Percentiles rank a stretch among this genome's conserved stretches.
These are phyloP conservation scores for Myiotriccus ornatus DNA, from an alignment of 2,797 vertebrate species.

Conservation along the genomic window DNA sequence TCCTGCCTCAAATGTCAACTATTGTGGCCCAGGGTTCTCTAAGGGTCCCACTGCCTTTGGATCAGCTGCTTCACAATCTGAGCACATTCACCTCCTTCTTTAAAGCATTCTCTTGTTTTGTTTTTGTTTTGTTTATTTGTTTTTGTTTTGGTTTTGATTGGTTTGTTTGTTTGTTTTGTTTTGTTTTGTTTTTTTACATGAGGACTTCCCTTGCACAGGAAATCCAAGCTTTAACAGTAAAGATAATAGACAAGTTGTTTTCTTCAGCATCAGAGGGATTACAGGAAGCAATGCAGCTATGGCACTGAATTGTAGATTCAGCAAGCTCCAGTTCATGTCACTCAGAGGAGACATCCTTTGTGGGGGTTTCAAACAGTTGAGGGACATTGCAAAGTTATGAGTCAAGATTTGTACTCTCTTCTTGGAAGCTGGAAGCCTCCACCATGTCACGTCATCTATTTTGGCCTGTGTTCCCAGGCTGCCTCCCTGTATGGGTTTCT, in stretches of 20 bases:
- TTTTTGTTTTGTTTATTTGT: background rate
- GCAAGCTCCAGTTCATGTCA: background rate
- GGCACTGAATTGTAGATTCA: background rate
- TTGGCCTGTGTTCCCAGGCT: background rate
- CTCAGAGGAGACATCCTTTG: background rate
- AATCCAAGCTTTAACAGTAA: conserved; percentile 45
- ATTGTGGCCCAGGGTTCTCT: conserved; percentile 40
- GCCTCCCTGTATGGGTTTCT: background rate
- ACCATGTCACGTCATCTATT: background rate
- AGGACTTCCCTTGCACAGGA: conserved; percentile 26
- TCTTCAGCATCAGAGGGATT: conserved; percentile 12
- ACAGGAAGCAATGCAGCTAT: conserved; percentile 1
- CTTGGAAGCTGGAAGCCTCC: background rate
- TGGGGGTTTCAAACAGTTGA: background rate
- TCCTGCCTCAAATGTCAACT: conserved; percentile 51
- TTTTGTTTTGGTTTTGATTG: no score
- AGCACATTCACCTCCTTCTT: conserved; percentile 47
- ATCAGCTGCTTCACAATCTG: conserved; percentile 53
- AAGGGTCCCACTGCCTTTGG: conserved; percentile 1
- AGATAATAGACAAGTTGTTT: conserved; percentile 22
- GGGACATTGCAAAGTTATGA: background rate
- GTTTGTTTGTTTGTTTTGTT: no score
- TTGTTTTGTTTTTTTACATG: background rate
- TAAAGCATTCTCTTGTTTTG: background rate
- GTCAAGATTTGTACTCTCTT: background rate